Conservation (phyloP, 2,797 vertebrate genomes). For the Helarctos malayanus region DNA sequence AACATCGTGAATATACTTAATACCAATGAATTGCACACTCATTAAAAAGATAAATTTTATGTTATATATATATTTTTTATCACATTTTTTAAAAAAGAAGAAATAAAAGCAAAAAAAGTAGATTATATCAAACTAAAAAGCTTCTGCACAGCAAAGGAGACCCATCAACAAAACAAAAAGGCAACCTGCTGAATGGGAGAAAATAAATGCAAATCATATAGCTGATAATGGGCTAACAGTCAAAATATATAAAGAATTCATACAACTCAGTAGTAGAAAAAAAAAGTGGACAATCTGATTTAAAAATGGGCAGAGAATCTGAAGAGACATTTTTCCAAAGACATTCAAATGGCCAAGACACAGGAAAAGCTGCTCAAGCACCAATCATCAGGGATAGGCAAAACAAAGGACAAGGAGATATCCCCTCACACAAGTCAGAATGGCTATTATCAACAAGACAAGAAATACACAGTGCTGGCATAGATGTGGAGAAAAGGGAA, state of each 20-base stretch:
- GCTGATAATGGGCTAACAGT: neutral
- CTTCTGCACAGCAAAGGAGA: neutral
- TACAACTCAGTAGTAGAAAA: neutral
- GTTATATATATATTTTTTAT: neutral
- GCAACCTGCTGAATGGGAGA: neutral
- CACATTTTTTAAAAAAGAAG: neutral
- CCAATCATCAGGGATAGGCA: neutral
- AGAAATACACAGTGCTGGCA: neutral
- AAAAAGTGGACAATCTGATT: neutral
- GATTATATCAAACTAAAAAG: neutral
- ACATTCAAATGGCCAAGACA: neutral
- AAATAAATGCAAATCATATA: neutral
- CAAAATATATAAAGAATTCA: neutral
- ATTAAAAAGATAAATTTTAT: too few species aligned
- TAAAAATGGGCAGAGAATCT: neutral
- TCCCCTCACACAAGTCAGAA: neutral
- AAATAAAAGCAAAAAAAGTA: neutral
- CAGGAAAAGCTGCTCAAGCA: neutral
- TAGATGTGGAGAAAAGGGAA: neutral
- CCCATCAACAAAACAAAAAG: neutral
- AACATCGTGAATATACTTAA: neutral
- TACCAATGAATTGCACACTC: neutral
- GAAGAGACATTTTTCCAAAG: neutral
- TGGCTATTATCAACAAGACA: neutral
- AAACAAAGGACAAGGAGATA: neutral